A percentile compares a stretch with the other conserved stretches of the same genome.
phyloP scores from a whole-genome alignment of 2,888 invertebrate genomes.

The Gerris lacustris region DNA sequence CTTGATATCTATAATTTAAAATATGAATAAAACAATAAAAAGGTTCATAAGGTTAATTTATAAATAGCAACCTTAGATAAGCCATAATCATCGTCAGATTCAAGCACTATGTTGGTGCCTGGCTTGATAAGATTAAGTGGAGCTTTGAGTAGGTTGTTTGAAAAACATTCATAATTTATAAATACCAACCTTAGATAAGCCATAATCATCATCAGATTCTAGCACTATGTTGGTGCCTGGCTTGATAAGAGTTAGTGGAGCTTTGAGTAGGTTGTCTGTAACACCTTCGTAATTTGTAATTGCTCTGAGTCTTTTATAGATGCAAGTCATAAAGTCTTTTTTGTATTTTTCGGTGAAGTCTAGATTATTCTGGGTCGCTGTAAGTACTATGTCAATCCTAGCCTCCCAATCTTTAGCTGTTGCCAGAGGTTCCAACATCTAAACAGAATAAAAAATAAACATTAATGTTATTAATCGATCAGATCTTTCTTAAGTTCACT shows the following conservation, averaged over 20 bases:
- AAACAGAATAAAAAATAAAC: no score
- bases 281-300: slow-evolving; percentile 7
- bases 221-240: slow-evolving; percentile 38
- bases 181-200: slow-evolving; percentile 30
- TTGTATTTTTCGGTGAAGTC: slow-evolving; percentile 23
- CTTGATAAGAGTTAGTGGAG: slow-evolving; percentile 49
- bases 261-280: slow-evolving; percentile 36
- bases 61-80: slow-evolving; percentile 19
- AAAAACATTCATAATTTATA: no score
- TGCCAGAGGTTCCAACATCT: no score
- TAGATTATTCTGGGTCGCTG: slow-evolving; percentile 24
- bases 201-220: slow-evolving; percentile 49
- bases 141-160: slow-evolving; percentile 35
- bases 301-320: slow-evolving; percentile 15
- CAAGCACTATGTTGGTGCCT: slow-evolving; percentile 31
- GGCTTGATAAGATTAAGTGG: slow-evolving; percentile 51
- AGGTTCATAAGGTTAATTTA: no score
- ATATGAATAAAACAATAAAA: no score
- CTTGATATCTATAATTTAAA: no score
- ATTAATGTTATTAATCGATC: no score
- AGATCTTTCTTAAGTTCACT: not conserved
- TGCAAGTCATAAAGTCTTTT: slow-evolving; percentile 12
- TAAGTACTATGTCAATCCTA: slow-evolving; percentile 43
- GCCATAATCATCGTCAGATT: slow-evolving; percentile 51
- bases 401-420: slow-evolving; percentile 36